These are phyloP conservation scores for Clarias fuscus DNA, from an alignment of 2,797 vertebrate species.

Conservation along the genomic window DNA sequence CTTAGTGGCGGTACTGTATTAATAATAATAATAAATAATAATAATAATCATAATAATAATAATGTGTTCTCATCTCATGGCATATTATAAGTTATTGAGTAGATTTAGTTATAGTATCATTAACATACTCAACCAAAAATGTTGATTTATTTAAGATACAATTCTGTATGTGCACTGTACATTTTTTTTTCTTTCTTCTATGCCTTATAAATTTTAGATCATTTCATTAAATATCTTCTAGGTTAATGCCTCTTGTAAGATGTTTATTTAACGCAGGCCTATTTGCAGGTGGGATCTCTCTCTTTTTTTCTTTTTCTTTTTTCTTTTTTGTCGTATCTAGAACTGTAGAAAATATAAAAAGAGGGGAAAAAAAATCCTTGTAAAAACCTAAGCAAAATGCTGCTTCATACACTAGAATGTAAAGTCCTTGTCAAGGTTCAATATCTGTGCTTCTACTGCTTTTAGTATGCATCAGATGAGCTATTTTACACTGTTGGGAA, in stretches of 20 bases:
- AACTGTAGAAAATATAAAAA: slow-evolving; percentile 60
- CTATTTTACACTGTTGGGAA: slow-evolving; percentile 99
- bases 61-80: slow-evolving; percentile 99
- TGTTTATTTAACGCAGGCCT: slow-evolving; percentile 79
- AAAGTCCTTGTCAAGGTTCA: slow-evolving; percentile 85
- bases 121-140: slow-evolving; percentile 97
- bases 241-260: slow-evolving; percentile 80
- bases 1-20: slow-evolving; percentile 97
- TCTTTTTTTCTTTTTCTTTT: slow-evolving; percentile 61
- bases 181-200: slow-evolving; percentile 71
- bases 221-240: slow-evolving; percentile 83
- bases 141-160: slow-evolving; percentile 94
- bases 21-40: slow-evolving; percentile 53
- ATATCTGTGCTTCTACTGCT: slow-evolving; percentile 95
- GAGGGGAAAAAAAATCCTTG: slow-evolving; percentile 65
- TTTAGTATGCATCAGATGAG: slow-evolving; percentile 88
- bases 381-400: slow-evolving; percentile 76
- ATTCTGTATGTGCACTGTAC: slow-evolving; percentile 96
- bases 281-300: slow-evolving; percentile 69
- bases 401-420: slow-evolving; percentile 92
- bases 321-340: slow-evolving; percentile 69
- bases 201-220: slow-evolving; percentile 85
- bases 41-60: slow-evolving; percentile 53
- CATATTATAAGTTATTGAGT: slow-evolving; percentile 98
- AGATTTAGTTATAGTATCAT: slow-evolving; percentile 91